Conservation (phyloP, 2,113 vertebrate genomes). For the Ammodytes marinus region DNA sequence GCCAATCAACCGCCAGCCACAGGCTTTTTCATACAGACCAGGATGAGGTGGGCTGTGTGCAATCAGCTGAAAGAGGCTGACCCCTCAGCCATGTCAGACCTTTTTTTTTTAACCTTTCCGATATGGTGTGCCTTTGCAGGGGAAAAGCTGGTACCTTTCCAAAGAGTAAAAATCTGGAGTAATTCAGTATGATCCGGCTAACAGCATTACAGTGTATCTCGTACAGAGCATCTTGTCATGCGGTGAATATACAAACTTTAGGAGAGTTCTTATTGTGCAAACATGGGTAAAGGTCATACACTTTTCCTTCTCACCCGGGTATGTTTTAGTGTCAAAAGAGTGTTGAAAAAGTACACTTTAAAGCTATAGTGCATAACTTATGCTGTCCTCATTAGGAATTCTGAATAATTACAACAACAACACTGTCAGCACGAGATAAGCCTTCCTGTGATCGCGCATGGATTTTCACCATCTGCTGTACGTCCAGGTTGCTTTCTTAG, state of each 20-base stretch:
- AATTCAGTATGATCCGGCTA: conserved; percentile 19
- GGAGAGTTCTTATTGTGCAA: background rate
- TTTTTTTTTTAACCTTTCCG: conserved; percentile 69
- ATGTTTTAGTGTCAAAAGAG: background rate
- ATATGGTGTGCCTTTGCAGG: conserved; percentile 34
- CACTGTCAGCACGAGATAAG: too few relatives aligned
- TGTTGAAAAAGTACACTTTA: too few relatives aligned
- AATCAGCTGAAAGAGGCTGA: conserved; percentile 72
- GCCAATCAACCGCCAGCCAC: conserved; percentile 74
- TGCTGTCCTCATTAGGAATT: too few relatives aligned
- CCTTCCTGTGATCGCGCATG: too few relatives aligned
- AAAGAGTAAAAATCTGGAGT: conserved; percentile 7
- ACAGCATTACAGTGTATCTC: background rate
- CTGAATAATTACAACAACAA: too few relatives aligned
- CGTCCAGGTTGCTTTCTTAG: too few relatives aligned
- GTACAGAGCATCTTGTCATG: background rate
- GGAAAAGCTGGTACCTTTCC: conserved; percentile 30
- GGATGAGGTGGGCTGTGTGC: conserved; percentile 62
- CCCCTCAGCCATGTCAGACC: conserved; percentile 65
- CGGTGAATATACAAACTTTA: background rate
- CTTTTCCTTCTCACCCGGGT: background rate
- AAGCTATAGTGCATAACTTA: too few relatives aligned
- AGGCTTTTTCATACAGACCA: conserved; percentile 54
- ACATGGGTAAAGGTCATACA: background rate
- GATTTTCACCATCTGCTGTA: too few relatives aligned